Evolutionary conservation across 2,888 invertebrate species (phyloP), one percentile per base, ranked within the genome.

Genomic region (Ganaspis brasiliensis): DNA sequence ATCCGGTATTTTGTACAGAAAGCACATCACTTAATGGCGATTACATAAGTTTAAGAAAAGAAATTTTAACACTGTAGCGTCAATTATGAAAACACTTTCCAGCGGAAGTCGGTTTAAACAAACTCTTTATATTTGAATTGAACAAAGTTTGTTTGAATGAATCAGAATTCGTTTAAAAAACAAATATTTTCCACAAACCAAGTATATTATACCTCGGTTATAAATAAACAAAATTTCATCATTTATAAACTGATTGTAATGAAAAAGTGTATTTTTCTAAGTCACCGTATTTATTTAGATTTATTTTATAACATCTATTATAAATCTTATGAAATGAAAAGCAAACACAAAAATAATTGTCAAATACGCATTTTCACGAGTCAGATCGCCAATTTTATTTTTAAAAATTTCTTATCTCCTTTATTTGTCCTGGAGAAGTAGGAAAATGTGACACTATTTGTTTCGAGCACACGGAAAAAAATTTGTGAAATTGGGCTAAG

Each of bases 361-460:
- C 31, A 31, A 52, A 19, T 19, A 19, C n/a, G 52, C 9, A 19
- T 52, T 52, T 52, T 52, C 19, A 16, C 16, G n/a, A 49, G 16
- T 49, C 16, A 9, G 9, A 52, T 8, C 19, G 52, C 19, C n/a
- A 49, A 52, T 52, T 52, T 52, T 52, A 52, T 52, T 52, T 52
- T 52, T 52, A 52, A 52, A 52, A 52, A 16, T 52, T 3, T 16
- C 52, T 52, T 52, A 52, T 52, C 52, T 16, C 19, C 9, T 19
- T 52, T 52, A 19, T 52, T 19, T 52, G n/a, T 52, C 52, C 16
- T 19, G 52, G 52, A 52, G 52, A 52, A 52, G 52, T 52, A 52
- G 52, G 52, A 52, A 52, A 52, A 52, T 52, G 19, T 52, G 8
- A 52, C 40, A 52, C 52, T 52, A 52, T 52, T 52, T 52, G 52